Evolutionary conservation across 2,797 vertebrate genomes (phyloP), one percentile per base, ranked within the genome.

Genomic region (Anabacerthia variegaticeps): DNA sequence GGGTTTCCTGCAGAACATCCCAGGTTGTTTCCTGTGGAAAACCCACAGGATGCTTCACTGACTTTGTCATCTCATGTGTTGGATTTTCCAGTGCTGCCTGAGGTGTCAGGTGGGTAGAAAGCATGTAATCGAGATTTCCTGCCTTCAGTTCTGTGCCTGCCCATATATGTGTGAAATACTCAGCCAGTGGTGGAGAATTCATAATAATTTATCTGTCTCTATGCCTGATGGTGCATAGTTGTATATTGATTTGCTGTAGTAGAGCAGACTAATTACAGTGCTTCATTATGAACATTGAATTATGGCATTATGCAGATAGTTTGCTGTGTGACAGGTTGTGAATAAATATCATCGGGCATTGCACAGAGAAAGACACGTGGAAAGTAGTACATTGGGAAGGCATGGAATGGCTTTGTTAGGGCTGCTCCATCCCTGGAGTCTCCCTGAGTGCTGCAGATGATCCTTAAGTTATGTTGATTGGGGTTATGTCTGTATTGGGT

Each of bases 211-310:
- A 46, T 63, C n/a, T 80, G 3, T 76, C 54, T 80, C 12, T 67
- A n/a, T 93, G 83, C 89, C 27, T 79, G n/a, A 15, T 1, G 11
- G 63, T 58, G 77, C 41, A 7, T 28, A 46, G 74, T 22, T 94
- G 71, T 85, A 6, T 72, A 77, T 93, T 90, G 94, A 96, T 94
- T 90, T 82, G 41, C 80, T 76, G 83, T 75, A 59, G 49, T 30
- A 1, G 84, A 93, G 48, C 63, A 52, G 52, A 23, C 48, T 89
- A 92, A 85, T 96, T 92, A 81, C 0, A 0, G 32, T 1, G 3
- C 36, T 92, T 88, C 85, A 49, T 79, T 85, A 36, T 0, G 1
- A 94, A 34, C 41, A 34, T 5, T 85, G 83, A 95, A 61, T 90
- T 94, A 87, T 22, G 20, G 52, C 82, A 61, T 83, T 75, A 55